These are phyloP conservation scores for Hypomecis punctinalis DNA, from an alignment of 2,888 invertebrate species.

Conservation along the genomic window DNA sequence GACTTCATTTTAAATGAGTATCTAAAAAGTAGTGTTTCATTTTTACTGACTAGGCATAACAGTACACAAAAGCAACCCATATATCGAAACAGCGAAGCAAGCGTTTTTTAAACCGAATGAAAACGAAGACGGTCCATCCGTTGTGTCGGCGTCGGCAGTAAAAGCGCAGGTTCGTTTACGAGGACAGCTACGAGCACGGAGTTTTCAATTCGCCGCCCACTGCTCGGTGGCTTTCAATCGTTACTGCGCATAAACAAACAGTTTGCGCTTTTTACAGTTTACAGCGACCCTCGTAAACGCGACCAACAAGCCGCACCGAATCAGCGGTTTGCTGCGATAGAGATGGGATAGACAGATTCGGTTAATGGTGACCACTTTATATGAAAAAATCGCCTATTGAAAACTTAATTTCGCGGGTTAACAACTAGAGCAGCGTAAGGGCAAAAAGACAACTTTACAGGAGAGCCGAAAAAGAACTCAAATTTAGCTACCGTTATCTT, in stretches of 20 bases:
- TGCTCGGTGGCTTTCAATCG: conserved; percentile 53
- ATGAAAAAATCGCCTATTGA: no score
- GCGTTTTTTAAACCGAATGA: conserved; percentile 40
- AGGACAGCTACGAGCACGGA: conserved; percentile 49
- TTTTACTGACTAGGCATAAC: background rate
- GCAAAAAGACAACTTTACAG: no score
- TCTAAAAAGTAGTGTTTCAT: no score
- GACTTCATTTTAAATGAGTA: no score
- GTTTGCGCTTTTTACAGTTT: conserved; percentile 81
- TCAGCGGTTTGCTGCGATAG: conserved; percentile 70
- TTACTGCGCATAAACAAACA: conserved; percentile 79
- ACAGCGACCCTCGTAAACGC: conserved; percentile 81
- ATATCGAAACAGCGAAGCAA: conserved; percentile 37
- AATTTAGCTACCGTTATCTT: no score
- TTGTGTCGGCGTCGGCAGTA: conserved; percentile 54
- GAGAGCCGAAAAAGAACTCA: no score
- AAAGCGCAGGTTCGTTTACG: conserved; percentile 70
- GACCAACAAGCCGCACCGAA: conserved; percentile 73
- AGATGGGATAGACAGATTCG: conserved; percentile 43
- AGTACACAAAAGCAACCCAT: conserved; percentile 17
- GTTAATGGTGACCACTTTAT: no score
- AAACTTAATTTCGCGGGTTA: no score
- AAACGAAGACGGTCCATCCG: conserved; percentile 27
- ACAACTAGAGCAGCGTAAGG: no score
- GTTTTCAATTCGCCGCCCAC: conserved; percentile 63